These are phyloP conservation scores for Laspeyria flexula DNA, from an alignment of 2,888 invertebrate species.

Conservation along the genomic window DNA sequence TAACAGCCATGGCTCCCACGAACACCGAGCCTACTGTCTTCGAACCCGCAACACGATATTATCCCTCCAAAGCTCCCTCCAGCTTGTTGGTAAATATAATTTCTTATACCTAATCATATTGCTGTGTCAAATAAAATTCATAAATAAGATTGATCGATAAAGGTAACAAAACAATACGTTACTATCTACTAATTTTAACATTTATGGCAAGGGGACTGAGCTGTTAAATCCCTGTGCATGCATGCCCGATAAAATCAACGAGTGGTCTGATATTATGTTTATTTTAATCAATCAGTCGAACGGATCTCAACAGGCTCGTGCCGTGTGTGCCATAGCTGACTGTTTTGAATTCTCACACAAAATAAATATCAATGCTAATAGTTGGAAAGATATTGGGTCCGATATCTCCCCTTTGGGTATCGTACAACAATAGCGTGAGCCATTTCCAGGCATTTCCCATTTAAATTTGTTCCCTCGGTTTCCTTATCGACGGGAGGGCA, in stretches of 20 bases:
- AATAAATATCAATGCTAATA: slow-evolving; percentile 78
- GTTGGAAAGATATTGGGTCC: slow-evolving; percentile 69
- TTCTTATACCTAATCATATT: no score
- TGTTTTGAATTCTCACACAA: slow-evolving; percentile 75
- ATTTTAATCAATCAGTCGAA: slow-evolving; percentile 39
- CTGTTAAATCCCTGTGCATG: slow-evolving; percentile 20
- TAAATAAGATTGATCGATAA: no score
- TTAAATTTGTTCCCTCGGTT: slow-evolving; percentile 78
- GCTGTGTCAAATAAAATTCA: no score
- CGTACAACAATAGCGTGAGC: slow-evolving; percentile 78
- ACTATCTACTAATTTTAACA: slow-evolving; percentile 16
- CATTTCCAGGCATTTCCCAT: slow-evolving; percentile 82
- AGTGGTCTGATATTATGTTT: slow-evolving; percentile 25
- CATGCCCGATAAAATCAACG: slow-evolving; percentile 30
- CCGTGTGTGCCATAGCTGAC: slow-evolving; percentile 44
- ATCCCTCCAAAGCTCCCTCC: no score
- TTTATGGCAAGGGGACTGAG: slow-evolving; percentile 3
- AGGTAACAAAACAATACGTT: neutral
- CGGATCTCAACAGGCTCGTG: slow-evolving; percentile 41
- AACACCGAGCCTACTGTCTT: no score
- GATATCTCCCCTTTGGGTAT: slow-evolving; percentile 75
- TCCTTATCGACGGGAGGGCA: slow-evolving; percentile 67
- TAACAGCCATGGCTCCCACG: no score
- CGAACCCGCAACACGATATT: no score
- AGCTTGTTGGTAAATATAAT: no score